phyloP scores from a whole-genome alignment of 2,888 invertebrate genomes.

The Chrysolina oricalcia region DNA sequence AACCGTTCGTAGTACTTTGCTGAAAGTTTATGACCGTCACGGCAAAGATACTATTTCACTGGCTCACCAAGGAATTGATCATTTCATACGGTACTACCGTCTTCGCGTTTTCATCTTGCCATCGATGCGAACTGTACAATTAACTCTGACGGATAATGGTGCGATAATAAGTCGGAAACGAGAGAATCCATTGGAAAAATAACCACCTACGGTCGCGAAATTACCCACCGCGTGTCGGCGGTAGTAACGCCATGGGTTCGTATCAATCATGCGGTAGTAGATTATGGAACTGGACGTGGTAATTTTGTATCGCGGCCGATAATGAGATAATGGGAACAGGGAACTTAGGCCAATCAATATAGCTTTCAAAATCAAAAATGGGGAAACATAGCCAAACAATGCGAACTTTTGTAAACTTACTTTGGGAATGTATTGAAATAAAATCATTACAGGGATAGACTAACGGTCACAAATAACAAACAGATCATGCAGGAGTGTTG shows the following conservation, averaged over 20 bases:
- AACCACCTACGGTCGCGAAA: conserved; percentile 15
- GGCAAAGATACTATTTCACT: neutral
- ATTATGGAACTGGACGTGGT: conserved; percentile 22
- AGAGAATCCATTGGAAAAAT: conserved; percentile 18
- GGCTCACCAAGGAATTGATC: neutral
- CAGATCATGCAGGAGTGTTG: no score
- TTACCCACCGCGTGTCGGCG: conserved; percentile 2
- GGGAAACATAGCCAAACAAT: no score
- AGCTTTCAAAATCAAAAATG: no score
- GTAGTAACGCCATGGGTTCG: conserved; percentile 13
- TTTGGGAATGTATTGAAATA: no score
- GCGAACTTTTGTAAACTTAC: no score
- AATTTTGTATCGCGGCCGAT: conserved; percentile 13
- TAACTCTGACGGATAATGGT: neutral
- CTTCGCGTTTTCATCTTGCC: neutral
- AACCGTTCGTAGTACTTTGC: no score
- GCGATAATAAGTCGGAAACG: conserved; percentile 2
- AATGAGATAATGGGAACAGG: conserved; percentile 9
- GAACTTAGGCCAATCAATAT: neutral
- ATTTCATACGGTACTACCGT: neutral
- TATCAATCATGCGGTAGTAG: conserved; percentile 16
- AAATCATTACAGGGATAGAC: no score
- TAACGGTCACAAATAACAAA: no score
- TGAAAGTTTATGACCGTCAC: no score
- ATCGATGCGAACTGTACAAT: neutral